Conservation (phyloP, 2,797 vertebrate species). For the Scarus forsteni region DNA sequence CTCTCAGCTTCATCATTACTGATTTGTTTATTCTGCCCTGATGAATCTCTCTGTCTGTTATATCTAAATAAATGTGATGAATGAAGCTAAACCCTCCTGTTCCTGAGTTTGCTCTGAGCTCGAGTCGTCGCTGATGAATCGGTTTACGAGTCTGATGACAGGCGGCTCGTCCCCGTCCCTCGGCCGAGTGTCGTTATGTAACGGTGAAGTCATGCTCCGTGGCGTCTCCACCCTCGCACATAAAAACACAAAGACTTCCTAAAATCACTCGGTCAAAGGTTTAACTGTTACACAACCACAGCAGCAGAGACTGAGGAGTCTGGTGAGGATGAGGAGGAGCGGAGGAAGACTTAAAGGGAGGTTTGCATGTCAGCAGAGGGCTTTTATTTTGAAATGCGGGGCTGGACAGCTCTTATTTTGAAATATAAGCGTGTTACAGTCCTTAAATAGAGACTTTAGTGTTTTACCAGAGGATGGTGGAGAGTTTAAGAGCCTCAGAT, state of each 20-base stretch:
- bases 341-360: slow-evolving; percentile 9
- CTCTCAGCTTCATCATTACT: too few relatives aligned
- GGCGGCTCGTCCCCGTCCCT: slow-evolving; percentile 20
- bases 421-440: neutral
- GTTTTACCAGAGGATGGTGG: neutral
- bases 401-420: neutral
- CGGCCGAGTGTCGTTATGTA: slow-evolving; percentile 58
- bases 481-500: too few relatives aligned
- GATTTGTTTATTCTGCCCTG: too few relatives aligned
- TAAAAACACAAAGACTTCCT: slow-evolving; percentile 15
- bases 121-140: slow-evolving; percentile 17
- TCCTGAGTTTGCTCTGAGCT: neutral
- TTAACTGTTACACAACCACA: slow-evolving; percentile 34
- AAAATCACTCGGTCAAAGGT: slow-evolving; percentile 33
- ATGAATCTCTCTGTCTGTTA: too few relatives aligned
- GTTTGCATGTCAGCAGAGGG: neutral
- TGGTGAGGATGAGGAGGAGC: neutral
- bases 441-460: neutral
- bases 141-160: slow-evolving; percentile 38
- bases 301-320: neutral
- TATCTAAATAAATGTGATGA: neutral
- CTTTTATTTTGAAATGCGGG: neutral
- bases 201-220: slow-evolving; percentile 68
- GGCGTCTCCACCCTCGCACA: slow-evolving; percentile 48
- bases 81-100: neutral